Conservation (phyloP, 2,797 vertebrate species). For the Karalla daura region DNA sequence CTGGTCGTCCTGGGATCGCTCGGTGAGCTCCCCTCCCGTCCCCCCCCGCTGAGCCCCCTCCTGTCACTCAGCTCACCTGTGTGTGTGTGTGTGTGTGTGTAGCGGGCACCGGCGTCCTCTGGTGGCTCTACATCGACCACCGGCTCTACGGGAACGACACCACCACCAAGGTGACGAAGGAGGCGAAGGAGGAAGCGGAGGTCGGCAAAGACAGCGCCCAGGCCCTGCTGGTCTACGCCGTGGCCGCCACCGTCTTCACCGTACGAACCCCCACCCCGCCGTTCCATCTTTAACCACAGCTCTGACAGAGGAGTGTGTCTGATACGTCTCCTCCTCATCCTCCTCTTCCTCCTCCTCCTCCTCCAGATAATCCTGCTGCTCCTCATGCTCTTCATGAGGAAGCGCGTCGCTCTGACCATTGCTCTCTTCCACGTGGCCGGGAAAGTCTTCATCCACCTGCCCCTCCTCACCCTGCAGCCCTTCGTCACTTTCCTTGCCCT, state of each 20-base stretch:
- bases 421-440: constrained; percentile 97
- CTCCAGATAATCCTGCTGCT: constrained; percentile 91
- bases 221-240: constrained; percentile 93
- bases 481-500: constrained; percentile 96
- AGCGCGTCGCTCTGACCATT: constrained; percentile 94
- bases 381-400: constrained; percentile 96
- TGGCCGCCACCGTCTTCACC: constrained; percentile 92
- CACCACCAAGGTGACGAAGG: constrained; percentile 52
- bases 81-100: not conserved
- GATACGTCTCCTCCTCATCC: too few relatives aligned
- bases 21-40: constrained; percentile 85
- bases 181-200: constrained; percentile 78
- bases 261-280: constrained; percentile 53
- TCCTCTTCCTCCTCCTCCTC: too few relatives aligned
- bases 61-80: not conserved
- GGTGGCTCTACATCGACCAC: constrained; percentile 97
- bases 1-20: constrained; percentile 94
- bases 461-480: constrained; percentile 94
- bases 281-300: too few relatives aligned
- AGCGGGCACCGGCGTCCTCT: constrained; percentile 95
- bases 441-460: constrained; percentile 96
- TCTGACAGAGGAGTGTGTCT: too few relatives aligned
- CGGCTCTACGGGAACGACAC: constrained; percentile 84
- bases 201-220: constrained; percentile 87
- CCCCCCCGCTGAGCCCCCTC: not conserved